Conservation (phyloP, 92 coral and sea anemone species). For the Porites divaricata region DNA sequence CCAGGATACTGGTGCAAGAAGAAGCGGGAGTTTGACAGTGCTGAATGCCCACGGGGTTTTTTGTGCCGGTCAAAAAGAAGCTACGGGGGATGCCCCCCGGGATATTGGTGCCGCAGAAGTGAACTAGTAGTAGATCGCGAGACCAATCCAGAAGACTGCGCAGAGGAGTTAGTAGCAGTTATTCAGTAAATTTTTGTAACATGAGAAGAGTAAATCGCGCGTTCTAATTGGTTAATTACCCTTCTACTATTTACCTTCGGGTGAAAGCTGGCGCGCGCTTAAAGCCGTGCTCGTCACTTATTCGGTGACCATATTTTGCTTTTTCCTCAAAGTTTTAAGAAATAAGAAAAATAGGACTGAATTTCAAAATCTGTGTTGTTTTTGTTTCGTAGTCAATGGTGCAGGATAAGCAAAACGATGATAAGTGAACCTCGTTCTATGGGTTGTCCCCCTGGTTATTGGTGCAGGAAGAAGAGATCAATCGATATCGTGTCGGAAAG, state of each 20-base stretch:
- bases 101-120: constrained; percentile 82
- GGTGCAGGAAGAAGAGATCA: constrained; percentile 70
- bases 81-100: constrained; percentile 57
- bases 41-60: constrained; percentile 62
- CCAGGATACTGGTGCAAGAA: constrained; percentile 72
- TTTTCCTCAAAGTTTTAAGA: too few species aligned
- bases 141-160: constrained; percentile 58
- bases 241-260: too few species aligned
- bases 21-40: constrained; percentile 58
- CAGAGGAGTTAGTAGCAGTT: constrained; percentile 26
- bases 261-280: too few species aligned
- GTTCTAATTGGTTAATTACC: too few species aligned
- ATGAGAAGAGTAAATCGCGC: too few species aligned
- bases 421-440: constrained; percentile 27
- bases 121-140: constrained; percentile 61
- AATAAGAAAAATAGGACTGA: too few species aligned
- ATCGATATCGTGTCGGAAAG: constrained; percentile 11
- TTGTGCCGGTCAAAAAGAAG: constrained; percentile 66
- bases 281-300: too few species aligned
- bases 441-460: constrained; percentile 84
- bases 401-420: constrained; percentile 3
- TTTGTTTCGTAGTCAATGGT: constrained; percentile 30
- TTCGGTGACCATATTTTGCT: too few species aligned
- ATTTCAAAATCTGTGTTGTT: not conserved
- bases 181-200: not conserved